These are phyloP conservation scores for Acronicta psi DNA, from an alignment of 2,888 invertebrate species.

Conservation along the genomic window DNA sequence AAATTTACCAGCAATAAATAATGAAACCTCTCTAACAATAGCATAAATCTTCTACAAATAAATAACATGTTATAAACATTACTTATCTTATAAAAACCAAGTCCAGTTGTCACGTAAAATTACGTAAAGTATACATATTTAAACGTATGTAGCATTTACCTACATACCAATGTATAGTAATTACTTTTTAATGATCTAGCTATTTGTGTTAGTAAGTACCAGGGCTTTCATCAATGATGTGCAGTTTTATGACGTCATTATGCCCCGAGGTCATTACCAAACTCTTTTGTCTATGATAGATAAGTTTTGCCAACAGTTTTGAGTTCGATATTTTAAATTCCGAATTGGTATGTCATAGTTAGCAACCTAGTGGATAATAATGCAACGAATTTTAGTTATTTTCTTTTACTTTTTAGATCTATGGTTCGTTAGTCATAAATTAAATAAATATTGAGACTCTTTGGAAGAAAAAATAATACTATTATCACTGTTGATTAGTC, in stretches of 20 bases:
- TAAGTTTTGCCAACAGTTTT: not conserved
- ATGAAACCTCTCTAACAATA: too few species aligned
- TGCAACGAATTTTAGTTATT: too few species aligned
- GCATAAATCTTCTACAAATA: not conserved
- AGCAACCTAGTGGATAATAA: too few species aligned
- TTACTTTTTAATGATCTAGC: slow-evolving; percentile 48
- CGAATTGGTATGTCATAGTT: too few species aligned
- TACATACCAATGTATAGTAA: slow-evolving; percentile 19
- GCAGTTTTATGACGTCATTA: slow-evolving; percentile 22
- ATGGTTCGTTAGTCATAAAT: too few species aligned
- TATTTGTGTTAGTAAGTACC: slow-evolving; percentile 18
- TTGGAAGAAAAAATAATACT: too few species aligned
- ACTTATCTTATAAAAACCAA: not conserved
- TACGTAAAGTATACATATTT: slow-evolving; percentile 35
- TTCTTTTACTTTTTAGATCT: too few species aligned
- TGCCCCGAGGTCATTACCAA: slow-evolving; percentile 31
- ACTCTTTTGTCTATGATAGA: slow-evolving; percentile 10
- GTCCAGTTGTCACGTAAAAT: slow-evolving; percentile 6
- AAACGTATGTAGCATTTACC: not conserved
- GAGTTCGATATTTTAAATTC: too few species aligned
- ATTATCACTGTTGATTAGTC: too few species aligned
- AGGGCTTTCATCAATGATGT: slow-evolving; percentile 18
- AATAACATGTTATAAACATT: not conserved
- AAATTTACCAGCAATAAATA: too few species aligned
- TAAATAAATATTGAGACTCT: too few species aligned